A percentile compares a stretch with the other conserved stretches of the same genome.
phyloP scores from a whole-genome alignment of 30 jellyfish, hydroid and myxozoan genomes.

The Aurelia coerulea region DNA sequence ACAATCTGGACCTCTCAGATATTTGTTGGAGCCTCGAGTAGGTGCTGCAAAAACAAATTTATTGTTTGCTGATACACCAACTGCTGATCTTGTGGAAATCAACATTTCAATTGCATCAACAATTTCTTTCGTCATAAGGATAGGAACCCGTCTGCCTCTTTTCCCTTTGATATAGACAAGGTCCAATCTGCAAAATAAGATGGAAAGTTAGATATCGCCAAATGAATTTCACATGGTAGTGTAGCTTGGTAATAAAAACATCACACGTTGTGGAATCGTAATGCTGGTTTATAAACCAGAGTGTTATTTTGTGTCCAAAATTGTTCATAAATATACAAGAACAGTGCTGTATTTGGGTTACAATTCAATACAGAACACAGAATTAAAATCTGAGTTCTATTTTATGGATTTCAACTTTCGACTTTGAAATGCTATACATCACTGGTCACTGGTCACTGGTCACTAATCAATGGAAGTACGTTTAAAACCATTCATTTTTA shows the following conservation, averaged over 20 bases:
- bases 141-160: conserved; percentile 22
- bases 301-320: no score
- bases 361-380: no score
- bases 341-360: no score
- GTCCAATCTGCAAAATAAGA: conserved; percentile 28
- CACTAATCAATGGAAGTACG: no score
- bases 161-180: conserved; percentile 48
- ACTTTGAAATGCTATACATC: no score
- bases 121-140: conserved; percentile 18
- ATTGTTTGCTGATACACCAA: conserved; percentile 46
- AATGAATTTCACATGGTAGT: background rate
- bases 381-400: no score
- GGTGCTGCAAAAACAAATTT: conserved; percentile 67
- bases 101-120: conserved; percentile 18
- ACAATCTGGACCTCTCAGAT: conserved; percentile 68
- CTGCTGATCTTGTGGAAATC: conserved; percentile 8
- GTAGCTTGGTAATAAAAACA: background rate
- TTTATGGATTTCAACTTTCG: no score
- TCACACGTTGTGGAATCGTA: background rate
- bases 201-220: background rate
- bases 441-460: no score
- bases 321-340: background rate
- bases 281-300: background rate
- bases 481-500: no score
- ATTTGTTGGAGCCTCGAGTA: conserved; percentile 34